Evolutionary conservation across 2,888 invertebrate genomes (phyloP).

Genomic region (Xiphydria camelus): DNA sequence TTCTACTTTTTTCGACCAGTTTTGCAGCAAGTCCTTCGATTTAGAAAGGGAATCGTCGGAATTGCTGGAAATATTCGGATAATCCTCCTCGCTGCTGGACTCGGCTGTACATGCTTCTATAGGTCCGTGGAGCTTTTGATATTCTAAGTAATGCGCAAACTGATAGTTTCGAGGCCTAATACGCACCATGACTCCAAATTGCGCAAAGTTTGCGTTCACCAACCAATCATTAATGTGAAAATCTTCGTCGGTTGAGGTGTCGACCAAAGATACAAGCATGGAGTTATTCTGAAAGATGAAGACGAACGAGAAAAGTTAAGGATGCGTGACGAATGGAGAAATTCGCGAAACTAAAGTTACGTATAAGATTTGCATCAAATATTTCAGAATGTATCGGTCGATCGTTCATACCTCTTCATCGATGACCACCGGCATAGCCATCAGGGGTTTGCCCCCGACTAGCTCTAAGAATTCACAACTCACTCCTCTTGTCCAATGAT

Average conservation of each 20-base stretch:
- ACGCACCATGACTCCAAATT: slow-evolving; percentile 48
- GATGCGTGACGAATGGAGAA: too few species aligned
- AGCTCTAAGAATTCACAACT: slow-evolving; percentile 27
- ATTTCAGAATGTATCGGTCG: neutral
- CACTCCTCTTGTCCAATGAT: slow-evolving; percentile 33
- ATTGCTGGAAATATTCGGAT: too few species aligned
- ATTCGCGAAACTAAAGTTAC: neutral
- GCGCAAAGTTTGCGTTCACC: slow-evolving; percentile 37
- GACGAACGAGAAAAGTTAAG: neutral
- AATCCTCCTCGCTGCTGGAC: too few species aligned
- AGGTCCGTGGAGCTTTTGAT: neutral
- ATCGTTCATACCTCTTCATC: slow-evolving; percentile 33
- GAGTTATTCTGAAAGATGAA: slow-evolving; percentile 40
- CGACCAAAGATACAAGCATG: slow-evolving; percentile 40
- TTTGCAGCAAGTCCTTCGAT: too few species aligned
- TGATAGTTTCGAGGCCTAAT: slow-evolving; percentile 35
- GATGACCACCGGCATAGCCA: slow-evolving; percentile 30
- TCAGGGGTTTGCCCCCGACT: slow-evolving; percentile 28
- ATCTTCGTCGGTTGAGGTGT: slow-evolving; percentile 40
- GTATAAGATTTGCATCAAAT: neutral
- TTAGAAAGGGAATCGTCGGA: too few species aligned
- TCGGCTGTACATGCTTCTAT: too few species aligned
- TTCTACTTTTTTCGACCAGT: too few species aligned
- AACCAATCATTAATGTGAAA: slow-evolving; percentile 47
- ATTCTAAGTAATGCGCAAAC: slow-evolving; percentile 20